Evolutionary conservation across 2,113 vertebrate genomes (phyloP).

Genomic region (Riparia riparia): DNA sequence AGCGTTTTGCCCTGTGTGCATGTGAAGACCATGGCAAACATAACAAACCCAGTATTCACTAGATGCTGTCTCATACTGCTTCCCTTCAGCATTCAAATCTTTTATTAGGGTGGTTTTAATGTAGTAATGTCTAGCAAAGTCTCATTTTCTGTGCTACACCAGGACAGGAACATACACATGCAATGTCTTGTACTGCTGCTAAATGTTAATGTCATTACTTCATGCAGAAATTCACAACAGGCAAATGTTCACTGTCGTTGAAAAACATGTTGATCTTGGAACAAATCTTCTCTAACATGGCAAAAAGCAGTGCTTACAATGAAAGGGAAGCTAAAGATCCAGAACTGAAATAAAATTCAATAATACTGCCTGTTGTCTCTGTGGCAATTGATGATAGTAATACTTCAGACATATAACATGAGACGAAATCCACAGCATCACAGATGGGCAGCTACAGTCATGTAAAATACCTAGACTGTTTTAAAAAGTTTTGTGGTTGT

Average conservation of each 20-base stretch:
- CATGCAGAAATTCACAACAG: not conserved
- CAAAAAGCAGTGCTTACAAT: not conserved
- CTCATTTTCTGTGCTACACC: not conserved
- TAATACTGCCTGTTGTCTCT: not conserved
- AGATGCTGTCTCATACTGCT: not conserved
- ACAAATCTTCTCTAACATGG: not conserved
- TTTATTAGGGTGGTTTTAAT: not conserved
- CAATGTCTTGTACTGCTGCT: not conserved
- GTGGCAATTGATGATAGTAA: not conserved
- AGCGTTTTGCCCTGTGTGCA: not conserved
- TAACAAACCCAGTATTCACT: accelerated
- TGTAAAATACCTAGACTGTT: not conserved
- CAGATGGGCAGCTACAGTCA: not conserved
- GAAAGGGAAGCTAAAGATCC: not conserved
- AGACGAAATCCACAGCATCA: not conserved
- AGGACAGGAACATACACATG: accelerated
- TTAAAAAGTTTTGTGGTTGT: not conserved
- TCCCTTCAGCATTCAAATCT: not conserved
- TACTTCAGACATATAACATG: accelerated
- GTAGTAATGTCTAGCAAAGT: not conserved
- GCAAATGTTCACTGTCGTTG: not conserved
- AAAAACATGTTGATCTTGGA: not conserved
- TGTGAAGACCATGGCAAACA: not conserved
- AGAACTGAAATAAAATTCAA: not conserved
- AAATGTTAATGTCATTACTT: not conserved